Evolutionary conservation across 2,888 invertebrate genomes (phyloP), one percentile per base, ranked within the genome.

Genomic region (Cotesia congregata): DNA sequence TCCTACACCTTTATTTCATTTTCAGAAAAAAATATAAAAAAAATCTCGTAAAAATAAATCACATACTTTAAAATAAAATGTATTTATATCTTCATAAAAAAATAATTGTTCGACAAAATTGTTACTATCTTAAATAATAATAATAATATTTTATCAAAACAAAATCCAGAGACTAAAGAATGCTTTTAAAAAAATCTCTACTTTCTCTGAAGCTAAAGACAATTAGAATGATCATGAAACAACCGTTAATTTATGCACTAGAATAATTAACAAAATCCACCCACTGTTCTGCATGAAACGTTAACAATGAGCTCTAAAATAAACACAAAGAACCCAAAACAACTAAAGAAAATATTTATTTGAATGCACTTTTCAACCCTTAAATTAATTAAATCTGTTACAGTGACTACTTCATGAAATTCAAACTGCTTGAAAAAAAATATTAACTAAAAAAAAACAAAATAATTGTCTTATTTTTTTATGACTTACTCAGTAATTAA

Each of bases 281-380:
- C 50, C 12, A 50, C 50, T 12, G 71, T 39, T 71, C 71, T 50
- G 72, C 65, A 17, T 59, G 50, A 72, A 72, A 72, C 30, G 41
- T 40, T 20, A 17, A 72, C 72, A 72, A 72, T 72, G 40, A 40
- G 65, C 72, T 30, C 65, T 64, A 50, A 64, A 65, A 65, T 62
- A 72, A 17, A 72, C 40, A 38, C 40, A 62, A 17, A 20, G 38
- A 72, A 38, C 65, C 20, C 15, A 61, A 72, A 40, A 62, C 38
- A 39, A 65, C 20, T 72, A 62, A 64, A 64, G 50, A 9, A 20
- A 17, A 17, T 15, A 39, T 64, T 40, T 20, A 7, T 62, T 50
- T 65, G 15, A 39, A 39, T 20, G 12, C 15, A 12, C 60, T 59
- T 9, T 12, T 39, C 6, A n/a, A 20, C n/a, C 41, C 40, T 4